Evolutionary conservation across 2,888 invertebrate species (phyloP), one percentile per base, ranked within the genome.

Genomic region (Ophraella communa): DNA sequence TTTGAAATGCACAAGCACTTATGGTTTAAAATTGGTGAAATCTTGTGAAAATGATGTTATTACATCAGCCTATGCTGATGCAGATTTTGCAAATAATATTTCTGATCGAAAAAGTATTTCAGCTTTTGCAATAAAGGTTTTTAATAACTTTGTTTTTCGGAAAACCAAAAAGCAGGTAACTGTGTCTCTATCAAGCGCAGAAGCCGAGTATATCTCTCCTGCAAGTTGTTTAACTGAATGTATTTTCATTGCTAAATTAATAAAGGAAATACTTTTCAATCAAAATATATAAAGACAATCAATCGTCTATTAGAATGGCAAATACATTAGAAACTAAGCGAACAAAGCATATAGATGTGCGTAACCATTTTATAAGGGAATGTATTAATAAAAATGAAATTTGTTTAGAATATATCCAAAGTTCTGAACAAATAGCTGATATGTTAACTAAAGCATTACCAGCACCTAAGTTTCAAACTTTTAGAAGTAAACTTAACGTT

Each of bases 171-270:
- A 72, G 53, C 72, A 72, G 57, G 44, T 8, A 10, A 65, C 58
- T 11, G 69, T 71, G 10, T 47, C 69, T 47, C 21, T 70, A 5
- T 66, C 65, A 17, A 71, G 69, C 58, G 54, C 65, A 18, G 69
- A 73, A 66, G 60, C 70, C 2, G 68, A 71, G 57, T 73, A 71
- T 59, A 24, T 71, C 21, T 65, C 73, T 10, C 42, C 69, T 2
- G 57, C 70, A 27, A 21, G 18, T 17, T 71, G 69, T 61, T 59
- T 62, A 27, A 66, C 60, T 11, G 68, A 72, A 59, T 56, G 63
- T 59, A 20, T 71, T 17, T 72, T 68, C 60, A 14, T 68, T 8
- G 56, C 30, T 10, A 66, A 72, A 62, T 27, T 72, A 24, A 39
- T 68, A 14, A 49, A 30, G 27, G 65, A 71, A 53, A 44, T 65